Evolutionary conservation across 1,140 invertebrate genomes (phyloP).

Genomic region (Lepidostoma basale): DNA sequence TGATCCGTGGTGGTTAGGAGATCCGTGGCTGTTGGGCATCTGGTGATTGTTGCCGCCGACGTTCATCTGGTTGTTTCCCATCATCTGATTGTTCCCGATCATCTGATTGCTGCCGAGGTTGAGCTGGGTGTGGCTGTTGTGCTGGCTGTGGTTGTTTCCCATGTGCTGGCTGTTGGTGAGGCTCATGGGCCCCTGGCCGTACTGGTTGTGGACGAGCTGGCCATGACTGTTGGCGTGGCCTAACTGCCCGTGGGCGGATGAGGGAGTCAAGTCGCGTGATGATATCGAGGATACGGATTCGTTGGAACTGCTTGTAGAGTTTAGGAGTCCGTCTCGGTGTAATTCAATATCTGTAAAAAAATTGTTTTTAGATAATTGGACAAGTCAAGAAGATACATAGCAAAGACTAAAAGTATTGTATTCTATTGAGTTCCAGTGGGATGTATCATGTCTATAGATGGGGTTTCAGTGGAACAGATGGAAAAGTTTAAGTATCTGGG

Average conservation of each 20-base stretch:
- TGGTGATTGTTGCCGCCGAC: constrained; percentile 26
- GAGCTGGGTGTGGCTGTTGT: neutral
- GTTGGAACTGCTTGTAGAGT: constrained; percentile 71
- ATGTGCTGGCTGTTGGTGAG: constrained; percentile 15
- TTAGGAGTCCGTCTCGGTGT: constrained; percentile 47
- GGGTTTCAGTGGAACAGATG: too few species aligned
- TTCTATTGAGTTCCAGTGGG: too few species aligned
- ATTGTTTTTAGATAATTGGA: too few species aligned
- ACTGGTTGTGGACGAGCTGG: constrained; percentile 25
- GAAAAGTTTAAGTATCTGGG: too few species aligned
- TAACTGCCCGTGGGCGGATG: constrained; percentile 13
- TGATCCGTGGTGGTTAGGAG: constrained; percentile 39
- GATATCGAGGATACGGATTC: constrained; percentile 73
- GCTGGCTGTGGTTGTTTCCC: constrained; percentile 1
- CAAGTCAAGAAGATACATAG: too few species aligned
- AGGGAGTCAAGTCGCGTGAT: constrained; percentile 49
- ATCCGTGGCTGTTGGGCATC: constrained; percentile 32
- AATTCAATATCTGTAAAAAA: constrained; percentile 35
- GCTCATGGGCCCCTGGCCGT: constrained; percentile 21
- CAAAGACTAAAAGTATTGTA: too few species aligned
- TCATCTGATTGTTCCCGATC: neutral
- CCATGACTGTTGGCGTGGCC: constrained; percentile 19
- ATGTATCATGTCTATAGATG: too few species aligned
- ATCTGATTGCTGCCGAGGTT: neutral
- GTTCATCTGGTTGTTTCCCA: neutral